phyloP scores from a whole-genome alignment of 2,797 vertebrate genomes.

The Lepidocolaptes lacrymiger region DNA sequence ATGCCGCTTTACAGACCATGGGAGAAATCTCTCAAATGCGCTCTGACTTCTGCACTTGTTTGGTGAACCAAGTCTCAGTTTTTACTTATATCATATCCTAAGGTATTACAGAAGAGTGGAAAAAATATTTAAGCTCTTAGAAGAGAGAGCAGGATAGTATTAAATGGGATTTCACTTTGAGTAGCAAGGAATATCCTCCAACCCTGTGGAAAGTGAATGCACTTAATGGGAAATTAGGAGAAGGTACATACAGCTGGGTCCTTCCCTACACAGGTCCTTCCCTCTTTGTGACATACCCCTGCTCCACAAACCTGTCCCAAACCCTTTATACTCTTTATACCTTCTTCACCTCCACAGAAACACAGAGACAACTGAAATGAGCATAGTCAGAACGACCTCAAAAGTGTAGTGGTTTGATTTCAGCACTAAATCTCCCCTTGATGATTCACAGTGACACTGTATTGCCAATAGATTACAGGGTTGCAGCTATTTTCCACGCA shows the following conservation, averaged over 20 bases:
- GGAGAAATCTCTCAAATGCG: not conserved
- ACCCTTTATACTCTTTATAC: not conserved
- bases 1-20: not conserved
- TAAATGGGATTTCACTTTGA: not conserved
- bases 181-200: not conserved
- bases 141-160: not conserved
- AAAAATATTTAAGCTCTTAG: not conserved
- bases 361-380: not conserved
- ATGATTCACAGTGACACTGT: not conserved
- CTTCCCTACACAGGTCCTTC: not conserved
- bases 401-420: slow-evolving; percentile 9
- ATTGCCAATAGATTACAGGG: slow-evolving; percentile 44
- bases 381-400: not conserved
- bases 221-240: not conserved
- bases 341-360: not conserved
- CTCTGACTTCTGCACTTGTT: not conserved
- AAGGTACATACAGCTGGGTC: not conserved
- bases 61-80: not conserved
- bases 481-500: slow-evolving; percentile 12
- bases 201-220: not conserved
- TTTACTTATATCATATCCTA: not conserved
- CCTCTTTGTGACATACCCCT: not conserved
- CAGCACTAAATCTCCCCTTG: slow-evolving; percentile 4
- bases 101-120: not conserved
- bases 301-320: not conserved